Evolutionary conservation across 2,113 vertebrate genomes (phyloP).

Genomic region (Laterallus jamaicensis): DNA sequence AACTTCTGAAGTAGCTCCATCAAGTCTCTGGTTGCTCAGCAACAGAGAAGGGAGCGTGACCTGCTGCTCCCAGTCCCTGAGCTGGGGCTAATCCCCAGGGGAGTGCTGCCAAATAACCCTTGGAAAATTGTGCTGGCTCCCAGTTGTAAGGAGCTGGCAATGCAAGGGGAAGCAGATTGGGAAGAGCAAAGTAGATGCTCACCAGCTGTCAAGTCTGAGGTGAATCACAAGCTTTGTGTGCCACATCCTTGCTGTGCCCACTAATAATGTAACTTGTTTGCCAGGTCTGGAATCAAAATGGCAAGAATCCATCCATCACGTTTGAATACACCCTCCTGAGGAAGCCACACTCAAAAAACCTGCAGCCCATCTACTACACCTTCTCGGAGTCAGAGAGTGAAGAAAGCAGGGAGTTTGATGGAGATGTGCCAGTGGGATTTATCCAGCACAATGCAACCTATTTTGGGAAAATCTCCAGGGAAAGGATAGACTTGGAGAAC

Average conservation of each 20-base stretch:
- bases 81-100: background rate
- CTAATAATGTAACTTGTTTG: background rate
- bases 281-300: slow-evolving; percentile 96
- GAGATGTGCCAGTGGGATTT: slow-evolving; percentile 65
- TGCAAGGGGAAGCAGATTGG: background rate
- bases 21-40: background rate
- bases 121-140: background rate
- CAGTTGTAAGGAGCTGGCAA: background rate
- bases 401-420: slow-evolving; percentile 75
- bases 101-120: background rate
- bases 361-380: slow-evolving; percentile 83
- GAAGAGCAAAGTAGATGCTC: background rate
- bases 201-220: background rate
- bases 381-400: slow-evolving; percentile 80
- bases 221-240: background rate
- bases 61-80: background rate
- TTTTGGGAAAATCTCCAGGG: slow-evolving; percentile 69
- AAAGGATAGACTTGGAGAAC: slow-evolving; percentile 67
- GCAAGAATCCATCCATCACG: slow-evolving; percentile 91
- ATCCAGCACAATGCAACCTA: slow-evolving; percentile 80
- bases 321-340: slow-evolving; percentile 93
- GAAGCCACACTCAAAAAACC: slow-evolving; percentile 78
- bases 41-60: rapidly evolving
- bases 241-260: background rate
- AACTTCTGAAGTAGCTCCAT: background rate